Conservation (phyloP, 2,888 invertebrate species). For the Priocnemis perturbator region DNA sequence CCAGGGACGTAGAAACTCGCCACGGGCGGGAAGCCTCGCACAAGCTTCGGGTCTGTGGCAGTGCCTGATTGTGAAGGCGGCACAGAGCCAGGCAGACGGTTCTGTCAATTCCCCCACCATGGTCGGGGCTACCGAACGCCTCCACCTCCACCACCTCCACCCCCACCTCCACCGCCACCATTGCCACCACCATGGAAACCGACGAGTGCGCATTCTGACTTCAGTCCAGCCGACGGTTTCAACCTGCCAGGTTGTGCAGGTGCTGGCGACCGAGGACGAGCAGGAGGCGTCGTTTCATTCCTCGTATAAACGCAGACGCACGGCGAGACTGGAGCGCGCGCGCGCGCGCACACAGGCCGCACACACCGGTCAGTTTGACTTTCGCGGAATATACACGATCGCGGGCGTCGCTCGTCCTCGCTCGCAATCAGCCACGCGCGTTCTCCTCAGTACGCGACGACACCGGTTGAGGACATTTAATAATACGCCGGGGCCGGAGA, state of each 20-base stretch:
- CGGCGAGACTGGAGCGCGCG: neutral
- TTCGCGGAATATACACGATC: neutral
- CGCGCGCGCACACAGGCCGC: neutral
- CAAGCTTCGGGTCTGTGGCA: conserved; percentile 33
- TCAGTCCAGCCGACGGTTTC: conserved; percentile 65
- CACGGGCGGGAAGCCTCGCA: conserved; percentile 38
- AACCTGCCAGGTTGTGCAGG: conserved; percentile 55
- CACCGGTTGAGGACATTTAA: neutral
- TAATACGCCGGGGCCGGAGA: no score
- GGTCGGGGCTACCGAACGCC: conserved; percentile 41
- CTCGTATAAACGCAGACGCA: neutral
- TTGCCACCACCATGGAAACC: conserved; percentile 60
- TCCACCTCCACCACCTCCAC: conserved; percentile 30
- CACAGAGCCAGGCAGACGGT: conserved; percentile 58
- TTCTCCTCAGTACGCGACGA: neutral
- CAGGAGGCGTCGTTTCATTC: neutral
- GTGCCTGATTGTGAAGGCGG: conserved; percentile 52
- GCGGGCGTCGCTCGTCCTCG: neutral
- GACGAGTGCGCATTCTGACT: conserved; percentile 65
- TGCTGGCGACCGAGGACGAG: conserved; percentile 26
- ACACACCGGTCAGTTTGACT: conserved; percentile 3
- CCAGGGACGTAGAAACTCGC: neutral
- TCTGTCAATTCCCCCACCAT: conserved; percentile 58
- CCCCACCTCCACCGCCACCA: conserved; percentile 39
- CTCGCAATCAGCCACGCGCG: neutral